A percentile compares a stretch with the other conserved stretches of the same genome.
Evolutionary conservation across 2,113 vertebrate species (phyloP).

Genomic region (Stegostoma tigrinum): DNA sequence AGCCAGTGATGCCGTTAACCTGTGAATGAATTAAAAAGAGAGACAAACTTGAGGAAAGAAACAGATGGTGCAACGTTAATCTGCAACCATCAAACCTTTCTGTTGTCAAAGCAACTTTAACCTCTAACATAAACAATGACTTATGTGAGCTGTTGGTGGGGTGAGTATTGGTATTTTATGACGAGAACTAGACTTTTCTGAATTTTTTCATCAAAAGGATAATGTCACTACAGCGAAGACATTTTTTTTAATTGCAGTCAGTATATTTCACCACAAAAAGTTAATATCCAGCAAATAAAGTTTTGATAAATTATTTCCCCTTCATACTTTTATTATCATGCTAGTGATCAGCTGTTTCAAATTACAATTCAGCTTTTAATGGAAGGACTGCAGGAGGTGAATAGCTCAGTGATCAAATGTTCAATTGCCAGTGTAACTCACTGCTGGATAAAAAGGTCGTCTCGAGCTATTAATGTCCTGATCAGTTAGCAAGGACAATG

Average conservation of each 20-base stretch:
- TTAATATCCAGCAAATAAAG: neutral
- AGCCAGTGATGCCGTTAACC: too few species aligned
- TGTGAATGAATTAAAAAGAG: too few species aligned
- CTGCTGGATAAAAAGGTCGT: constrained; percentile 27
- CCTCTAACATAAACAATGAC: neutral
- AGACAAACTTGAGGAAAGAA: neutral
- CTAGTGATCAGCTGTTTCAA: constrained; percentile 16
- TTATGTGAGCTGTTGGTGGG: neutral
- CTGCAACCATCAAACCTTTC: neutral
- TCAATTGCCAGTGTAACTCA: constrained; percentile 28
- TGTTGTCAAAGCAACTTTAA: neutral
- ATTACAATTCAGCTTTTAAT: constrained; percentile 37
- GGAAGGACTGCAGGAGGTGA: constrained; percentile 27
- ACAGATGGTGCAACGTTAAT: neutral
- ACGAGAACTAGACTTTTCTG: neutral
- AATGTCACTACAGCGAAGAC: neutral
- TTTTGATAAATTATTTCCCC: constrained; percentile 31
- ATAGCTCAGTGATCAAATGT: constrained; percentile 36
- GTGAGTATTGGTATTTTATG: neutral
- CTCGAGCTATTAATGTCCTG: constrained; percentile 30
- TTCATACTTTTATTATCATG: constrained; percentile 32
- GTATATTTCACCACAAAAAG: neutral
- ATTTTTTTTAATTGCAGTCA: neutral
- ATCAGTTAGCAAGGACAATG: constrained; percentile 18
- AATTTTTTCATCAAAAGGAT: neutral